These are phyloP conservation scores for Sipha maydis DNA, from an alignment of 2,888 invertebrate genomes.

Conservation along the genomic window DNA sequence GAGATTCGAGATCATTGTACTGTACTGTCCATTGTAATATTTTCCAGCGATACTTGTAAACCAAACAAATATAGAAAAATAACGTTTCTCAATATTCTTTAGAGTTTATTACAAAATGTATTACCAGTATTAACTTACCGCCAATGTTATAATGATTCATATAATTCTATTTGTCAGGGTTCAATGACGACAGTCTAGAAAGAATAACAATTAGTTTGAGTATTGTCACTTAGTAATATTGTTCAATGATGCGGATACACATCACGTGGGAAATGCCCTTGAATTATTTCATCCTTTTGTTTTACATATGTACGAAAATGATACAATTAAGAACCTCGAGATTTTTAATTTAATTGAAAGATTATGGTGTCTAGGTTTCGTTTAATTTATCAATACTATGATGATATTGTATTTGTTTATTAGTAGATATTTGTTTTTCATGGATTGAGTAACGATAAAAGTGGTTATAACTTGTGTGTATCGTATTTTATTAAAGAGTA, in stretches of 20 bases:
- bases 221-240: conserved; percentile 37
- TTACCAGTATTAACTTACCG: background rate
- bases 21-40: conserved; percentile 12
- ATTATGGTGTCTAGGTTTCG: background rate
- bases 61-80: conserved; percentile 40
- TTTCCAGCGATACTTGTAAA: conserved; percentile 25
- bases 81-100: conserved; percentile 32
- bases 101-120: background rate
- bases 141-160: background rate
- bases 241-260: conserved; percentile 44
- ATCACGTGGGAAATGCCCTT: conserved; percentile 49
- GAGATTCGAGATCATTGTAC: conserved; percentile 38
- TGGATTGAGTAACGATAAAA: background rate
- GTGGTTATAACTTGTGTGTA: background rate
- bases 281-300: conserved; percentile 48
- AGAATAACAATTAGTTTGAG: conserved; percentile 19
- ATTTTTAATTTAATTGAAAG: conserved; percentile 41
- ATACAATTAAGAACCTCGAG: conserved; percentile 37
- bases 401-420: background rate
- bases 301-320: conserved; percentile 13
- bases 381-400: conserved; percentile 15
- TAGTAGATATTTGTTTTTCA: background rate
- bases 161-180: conserved; percentile 40
- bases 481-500: background rate
- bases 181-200: background rate